Base-by-base conservation (phyloP, 92 coral and sea anemone species). In the Nematostella vectensis region DNA sequence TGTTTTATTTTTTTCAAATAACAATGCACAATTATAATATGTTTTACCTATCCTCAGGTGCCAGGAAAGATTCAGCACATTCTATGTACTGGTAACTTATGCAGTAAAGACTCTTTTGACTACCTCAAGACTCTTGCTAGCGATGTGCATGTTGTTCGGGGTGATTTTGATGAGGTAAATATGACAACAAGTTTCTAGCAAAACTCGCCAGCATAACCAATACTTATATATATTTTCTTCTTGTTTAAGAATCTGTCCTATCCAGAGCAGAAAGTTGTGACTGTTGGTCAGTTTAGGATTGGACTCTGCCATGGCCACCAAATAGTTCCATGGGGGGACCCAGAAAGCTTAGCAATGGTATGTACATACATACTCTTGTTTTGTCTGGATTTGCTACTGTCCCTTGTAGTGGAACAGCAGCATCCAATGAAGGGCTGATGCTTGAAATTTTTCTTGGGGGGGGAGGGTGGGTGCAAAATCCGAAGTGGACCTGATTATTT, bases 251-350 rank as follows among this genome's bases (percentile, higher is more conserved):
- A 86, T 74, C 79, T 91, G 62, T 56, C 88, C 10, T 91, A 91
- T 70, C 98, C 98, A 56, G 98, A 91, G 60, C 98, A 91, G 79
- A 91, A 91, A 42, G 99, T 93, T 15, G 96, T 93, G 27, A 77
- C 94, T 11, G 99, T 93, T 59, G 99, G 99, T 11, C 99, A 93
- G 57, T 93, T 93, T 57, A 82, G 81, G 72, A 93, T 93, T 71
- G 99, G 99, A 12, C 50, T 93, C 16, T 93, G 99, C 69, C 99
- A 93, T 61, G 99, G 99, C 11, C 99, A 93, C 59, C 99, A 93
- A 73, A 70, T 93, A 18, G 99, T 93, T 30, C 99, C 99, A 3
- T 93, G 99, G 99, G 99, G 99, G 20, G 99, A 93, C 27, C 93
- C 99, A 15, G 99, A 93, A 58, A 74, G 93, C 28, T 76, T 93